Base-by-base conservation (phyloP, 2,797 vertebrate genomes). In the Furcifer pardalis region DNA sequence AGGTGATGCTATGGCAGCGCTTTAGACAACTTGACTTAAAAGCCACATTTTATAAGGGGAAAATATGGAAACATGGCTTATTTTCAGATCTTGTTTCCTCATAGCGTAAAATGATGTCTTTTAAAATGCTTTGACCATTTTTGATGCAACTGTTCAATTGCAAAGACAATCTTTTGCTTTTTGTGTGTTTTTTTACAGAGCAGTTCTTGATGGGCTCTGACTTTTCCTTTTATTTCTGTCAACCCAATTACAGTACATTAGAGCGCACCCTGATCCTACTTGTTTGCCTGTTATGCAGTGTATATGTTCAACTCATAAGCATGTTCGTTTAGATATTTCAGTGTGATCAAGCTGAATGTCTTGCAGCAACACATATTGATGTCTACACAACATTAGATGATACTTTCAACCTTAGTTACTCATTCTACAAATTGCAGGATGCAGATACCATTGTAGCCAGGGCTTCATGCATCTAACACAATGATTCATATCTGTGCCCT, bases 151-250 rank as follows among this genome's bases (percentile, higher is more conserved):
- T 93, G 90, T 95, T 95, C 94, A 94, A 93, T 95, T 95, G 92
- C 84, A 93, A 93, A 95, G 94, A 92, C 93, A 93, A 88, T 93
- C 89, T 93, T 95, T 90, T 91, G 83, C 86, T 93, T 95, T 90
- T 90, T 93, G 90, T 93, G 87, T 90, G 89, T 88, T 93, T 94
- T n/a, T 96, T 94, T 94, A 90, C 91, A 87, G 95, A 96, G 94
- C 94, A 96, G 94, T 96, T 97, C 96, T 96, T 97, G 96, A 97
- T 96, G 94, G 95, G 95, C 96, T 96, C 94, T 96, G 93, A 96
- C 96, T 97, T 96, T 96, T 95, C 95, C 96, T 97, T 96, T 97
- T 96, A 95, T 97, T 97, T 97, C 96, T 97, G 97, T 96, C 97
- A 96, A 94, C 93, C 89, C 96, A 96, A 97, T 96, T 96, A 96